Percentiles rank a stretch among this genome's conserved stretches.
Evolutionary conservation across 2,888 invertebrate genomes (phyloP).

Genomic region (Gnatocerus cornutus): DNA sequence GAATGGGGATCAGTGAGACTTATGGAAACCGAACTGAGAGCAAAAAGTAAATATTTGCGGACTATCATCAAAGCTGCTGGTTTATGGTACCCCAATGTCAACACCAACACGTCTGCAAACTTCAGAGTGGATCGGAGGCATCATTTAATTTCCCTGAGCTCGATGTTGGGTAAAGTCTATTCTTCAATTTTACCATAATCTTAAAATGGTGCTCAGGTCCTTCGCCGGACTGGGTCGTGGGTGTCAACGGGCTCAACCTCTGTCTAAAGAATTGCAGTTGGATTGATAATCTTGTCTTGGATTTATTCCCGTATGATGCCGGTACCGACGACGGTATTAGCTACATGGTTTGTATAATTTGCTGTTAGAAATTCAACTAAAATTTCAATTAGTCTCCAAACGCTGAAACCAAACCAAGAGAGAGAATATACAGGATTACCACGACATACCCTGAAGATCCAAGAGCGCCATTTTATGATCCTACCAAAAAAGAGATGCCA

Average conservation of each 20-base stretch:
- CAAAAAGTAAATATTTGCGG: slow-evolving; percentile 83
- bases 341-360: slow-evolving; percentile 81
- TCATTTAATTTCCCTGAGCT: slow-evolving; percentile 89
- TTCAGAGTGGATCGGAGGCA: slow-evolving; percentile 90
- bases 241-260: slow-evolving; percentile 90
- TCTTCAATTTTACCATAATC: slow-evolving; percentile 10
- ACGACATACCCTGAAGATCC: slow-evolving; percentile 93
- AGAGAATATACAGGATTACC: slow-evolving; percentile 92
- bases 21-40: slow-evolving; percentile 91
- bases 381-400: slow-evolving; percentile 78
- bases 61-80: slow-evolving; percentile 93
- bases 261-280: slow-evolving; percentile 94
- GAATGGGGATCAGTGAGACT: slow-evolving; percentile 93
- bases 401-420: slow-evolving; percentile 83
- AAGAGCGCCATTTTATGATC: slow-evolving; percentile 93
- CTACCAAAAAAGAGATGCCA: slow-evolving; percentile 78
- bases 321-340: slow-evolving; percentile 95
- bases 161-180: slow-evolving; percentile 82
- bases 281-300: slow-evolving; percentile 87
- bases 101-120: slow-evolving; percentile 85
- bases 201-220: slow-evolving; percentile 77
- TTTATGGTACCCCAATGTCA: slow-evolving; percentile 91
- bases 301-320: slow-evolving; percentile 95
- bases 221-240: slow-evolving; percentile 98
- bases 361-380: background rate